Evolutionary conservation across 2,113 vertebrate species (phyloP).

Genomic region (Gobio gobio): DNA sequence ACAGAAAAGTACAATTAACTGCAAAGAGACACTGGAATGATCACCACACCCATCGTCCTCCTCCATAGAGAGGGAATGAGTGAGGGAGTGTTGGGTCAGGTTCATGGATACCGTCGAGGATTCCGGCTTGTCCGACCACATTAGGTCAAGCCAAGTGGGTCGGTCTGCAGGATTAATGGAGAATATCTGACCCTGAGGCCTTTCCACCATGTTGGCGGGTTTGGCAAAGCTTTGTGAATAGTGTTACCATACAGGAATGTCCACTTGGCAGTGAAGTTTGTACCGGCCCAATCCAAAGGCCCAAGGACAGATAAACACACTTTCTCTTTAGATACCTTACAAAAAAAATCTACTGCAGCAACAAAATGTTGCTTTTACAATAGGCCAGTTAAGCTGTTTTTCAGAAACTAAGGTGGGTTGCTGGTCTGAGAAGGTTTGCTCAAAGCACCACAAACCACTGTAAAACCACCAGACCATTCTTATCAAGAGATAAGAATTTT

Average conservation of each 20-base stretch:
- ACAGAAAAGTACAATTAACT: slow-evolving; percentile 5
- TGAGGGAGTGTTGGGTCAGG: slow-evolving; percentile 10
- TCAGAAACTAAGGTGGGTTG: no score
- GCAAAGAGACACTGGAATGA: slow-evolving; percentile 41
- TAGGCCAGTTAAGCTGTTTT: neutral
- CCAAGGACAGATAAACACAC: slow-evolving; percentile 47
- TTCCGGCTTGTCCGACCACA: slow-evolving; percentile 29
- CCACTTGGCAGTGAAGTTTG: slow-evolving; percentile 61
- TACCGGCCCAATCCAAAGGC: slow-evolving; percentile 23
- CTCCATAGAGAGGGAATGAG: slow-evolving; percentile 25
- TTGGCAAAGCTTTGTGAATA: slow-evolving; percentile 58
- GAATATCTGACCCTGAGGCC: slow-evolving; percentile 36
- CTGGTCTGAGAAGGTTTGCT: neutral
- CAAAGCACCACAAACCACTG: neutral
- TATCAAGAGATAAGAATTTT: neutral
- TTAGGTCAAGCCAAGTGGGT: slow-evolving; percentile 35
- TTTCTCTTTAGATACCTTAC: neutral
- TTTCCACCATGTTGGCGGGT: slow-evolving; percentile 23
- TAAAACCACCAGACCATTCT: neutral
- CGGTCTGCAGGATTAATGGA: slow-evolving; percentile 31
- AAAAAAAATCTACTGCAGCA: neutral
- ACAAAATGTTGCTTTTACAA: neutral
- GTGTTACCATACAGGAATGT: slow-evolving; percentile 66
- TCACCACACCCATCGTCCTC: slow-evolving; percentile 47
- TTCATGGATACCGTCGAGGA: slow-evolving; percentile 15